Evolutionary conservation across 2,888 invertebrate species (phyloP).

Genomic region (Apamea sordens): DNA sequence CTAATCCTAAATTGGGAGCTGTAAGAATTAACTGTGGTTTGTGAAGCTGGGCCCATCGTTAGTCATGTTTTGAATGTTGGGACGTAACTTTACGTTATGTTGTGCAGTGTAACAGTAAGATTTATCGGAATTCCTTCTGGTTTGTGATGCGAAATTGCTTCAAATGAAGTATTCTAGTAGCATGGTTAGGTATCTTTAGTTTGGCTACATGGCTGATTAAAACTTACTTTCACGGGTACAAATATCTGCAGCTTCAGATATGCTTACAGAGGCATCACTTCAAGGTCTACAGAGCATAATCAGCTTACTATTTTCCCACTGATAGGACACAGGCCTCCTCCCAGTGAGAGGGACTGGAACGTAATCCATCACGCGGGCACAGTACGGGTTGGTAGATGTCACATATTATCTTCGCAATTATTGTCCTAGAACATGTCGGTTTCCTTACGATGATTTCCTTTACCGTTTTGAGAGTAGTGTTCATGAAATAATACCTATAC

Average conservation of each 20-base stretch:
- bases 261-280: too few species aligned
- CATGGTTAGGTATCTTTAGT: not conserved
- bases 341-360: too few species aligned
- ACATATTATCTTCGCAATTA: too few species aligned
- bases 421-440: not conserved
- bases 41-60: conserved; percentile 5
- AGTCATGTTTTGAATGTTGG: conserved; percentile 20
- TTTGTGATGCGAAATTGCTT: not conserved
- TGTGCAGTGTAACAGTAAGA: not conserved
- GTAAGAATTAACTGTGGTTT: conserved; percentile 42
- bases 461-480: not conserved
- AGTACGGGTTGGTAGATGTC: not conserved
- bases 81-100: conserved; percentile 7
- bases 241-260: not conserved
- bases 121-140: not conserved
- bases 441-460: not conserved
- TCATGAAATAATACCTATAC: not conserved
- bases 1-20: conserved; percentile 51
- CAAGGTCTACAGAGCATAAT: not conserved
- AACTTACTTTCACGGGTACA: not conserved
- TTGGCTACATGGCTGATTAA: not conserved
- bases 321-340: too few species aligned
- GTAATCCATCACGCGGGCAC: too few species aligned
- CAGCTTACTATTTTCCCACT: too few species aligned
- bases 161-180: not conserved